Evolutionary conservation across 2,888 invertebrate species (phyloP).

Genomic region (Spialia ferax): DNA sequence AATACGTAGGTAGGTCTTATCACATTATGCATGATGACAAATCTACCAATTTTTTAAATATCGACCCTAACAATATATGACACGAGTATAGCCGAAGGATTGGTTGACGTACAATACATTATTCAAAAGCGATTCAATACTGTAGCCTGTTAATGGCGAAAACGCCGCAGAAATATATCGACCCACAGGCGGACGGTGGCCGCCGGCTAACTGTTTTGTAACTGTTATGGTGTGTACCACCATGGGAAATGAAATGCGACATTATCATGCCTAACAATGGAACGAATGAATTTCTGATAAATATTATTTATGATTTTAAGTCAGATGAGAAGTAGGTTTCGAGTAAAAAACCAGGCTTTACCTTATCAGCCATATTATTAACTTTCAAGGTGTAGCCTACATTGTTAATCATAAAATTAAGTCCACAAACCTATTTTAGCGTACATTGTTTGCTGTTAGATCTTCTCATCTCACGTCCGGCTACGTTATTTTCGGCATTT

Average conservation of each 20-base stretch:
- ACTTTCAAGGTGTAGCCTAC: slow-evolving; percentile 21
- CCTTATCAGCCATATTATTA: slow-evolving; percentile 39
- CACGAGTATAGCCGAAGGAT: background rate
- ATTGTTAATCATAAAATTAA: slow-evolving; percentile 37
- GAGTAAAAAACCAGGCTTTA: slow-evolving; percentile 27
- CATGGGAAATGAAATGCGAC: slow-evolving; percentile 67
- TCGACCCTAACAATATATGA: background rate
- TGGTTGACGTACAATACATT: background rate
- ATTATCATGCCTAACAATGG: slow-evolving; percentile 48
- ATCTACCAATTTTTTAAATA: background rate
- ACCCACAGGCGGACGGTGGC: slow-evolving; percentile 60
- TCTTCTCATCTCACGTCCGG: slow-evolving; percentile 32
- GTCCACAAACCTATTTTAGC: slow-evolving; percentile 33
- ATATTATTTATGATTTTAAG: too few species aligned
- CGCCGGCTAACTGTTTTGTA: slow-evolving; percentile 54
- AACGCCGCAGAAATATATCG: slow-evolving; percentile 83
- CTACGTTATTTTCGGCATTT: slow-evolving; percentile 15
- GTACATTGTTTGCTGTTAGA: slow-evolving; percentile 41
- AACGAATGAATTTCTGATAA: slow-evolving; percentile 40
- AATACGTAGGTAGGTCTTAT: too few species aligned
- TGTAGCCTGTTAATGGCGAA: slow-evolving; percentile 62
- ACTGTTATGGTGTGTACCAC: too few species aligned
- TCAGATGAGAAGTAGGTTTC: slow-evolving; percentile 21
- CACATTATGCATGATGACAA: slow-evolving; percentile 18
- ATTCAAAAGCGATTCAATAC: slow-evolving; percentile 13